These are phyloP conservation scores for Piezodorus guildinii DNA, from an alignment of 1,140 invertebrate genomes.

Conservation along the genomic window DNA sequence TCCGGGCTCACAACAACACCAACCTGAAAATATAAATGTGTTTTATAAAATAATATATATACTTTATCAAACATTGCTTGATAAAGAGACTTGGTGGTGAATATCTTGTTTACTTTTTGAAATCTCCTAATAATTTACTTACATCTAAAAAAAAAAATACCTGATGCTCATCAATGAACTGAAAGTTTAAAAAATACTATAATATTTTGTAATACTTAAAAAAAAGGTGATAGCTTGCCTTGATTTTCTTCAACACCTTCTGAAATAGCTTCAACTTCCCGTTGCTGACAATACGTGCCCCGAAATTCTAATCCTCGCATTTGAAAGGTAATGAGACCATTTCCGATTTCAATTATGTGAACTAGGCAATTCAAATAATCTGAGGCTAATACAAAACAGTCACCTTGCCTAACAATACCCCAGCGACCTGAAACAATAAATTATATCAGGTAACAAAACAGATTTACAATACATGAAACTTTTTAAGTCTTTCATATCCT, in stretches of 20 bases:
- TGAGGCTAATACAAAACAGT: conserved; percentile 94
- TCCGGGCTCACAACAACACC: conserved; percentile 87
- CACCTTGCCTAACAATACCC: conserved; percentile 84
- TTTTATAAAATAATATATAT: too few relatives aligned
- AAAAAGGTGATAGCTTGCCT: conserved; percentile 39
- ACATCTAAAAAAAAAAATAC: too few relatives aligned
- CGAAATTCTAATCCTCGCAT: conserved; percentile 93
- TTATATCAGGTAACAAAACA: too few relatives aligned
- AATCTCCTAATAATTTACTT: too few relatives aligned
- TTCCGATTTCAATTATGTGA: conserved; percentile 96
- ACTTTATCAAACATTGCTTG: too few relatives aligned
- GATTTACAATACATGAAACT: too few relatives aligned
- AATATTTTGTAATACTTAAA: too few relatives aligned
- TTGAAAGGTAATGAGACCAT: conserved; percentile 97
- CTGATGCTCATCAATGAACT: too few relatives aligned
- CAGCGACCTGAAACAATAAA: conserved; percentile 46
- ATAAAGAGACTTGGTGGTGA: too few relatives aligned
- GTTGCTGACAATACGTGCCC: conserved; percentile 97
- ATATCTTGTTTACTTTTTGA: too few relatives aligned
- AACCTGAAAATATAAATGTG: conserved; percentile 39
- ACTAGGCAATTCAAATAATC: conserved; percentile 97
- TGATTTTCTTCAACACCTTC: conserved; percentile 92
- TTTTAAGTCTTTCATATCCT: too few relatives aligned
- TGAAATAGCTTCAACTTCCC: conserved; percentile 94
- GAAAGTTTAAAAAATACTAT: too few relatives aligned